Conservation (phyloP, 2,113 vertebrate genomes). For the Ciconia stormi region DNA sequence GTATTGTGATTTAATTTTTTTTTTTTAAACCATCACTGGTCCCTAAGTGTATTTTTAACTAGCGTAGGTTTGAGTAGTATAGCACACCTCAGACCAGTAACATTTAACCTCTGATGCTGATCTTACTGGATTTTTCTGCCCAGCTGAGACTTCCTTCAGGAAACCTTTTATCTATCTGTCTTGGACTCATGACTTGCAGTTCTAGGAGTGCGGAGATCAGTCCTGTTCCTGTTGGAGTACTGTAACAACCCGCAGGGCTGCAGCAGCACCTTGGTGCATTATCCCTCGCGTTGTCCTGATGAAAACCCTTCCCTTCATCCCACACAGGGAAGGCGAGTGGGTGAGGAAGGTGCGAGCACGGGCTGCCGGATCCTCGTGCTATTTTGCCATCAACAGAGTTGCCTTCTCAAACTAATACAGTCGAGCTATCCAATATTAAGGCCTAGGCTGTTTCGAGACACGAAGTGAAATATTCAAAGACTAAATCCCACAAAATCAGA, state of each 20-base stretch:
- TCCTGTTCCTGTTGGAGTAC: not conserved
- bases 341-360: not conserved
- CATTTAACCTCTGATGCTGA: not conserved
- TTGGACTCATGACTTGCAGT: not conserved
- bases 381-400: not conserved
- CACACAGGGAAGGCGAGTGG: accelerated
- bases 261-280: accelerated
- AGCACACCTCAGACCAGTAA: not conserved
- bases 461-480: not conserved
- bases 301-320: not conserved
- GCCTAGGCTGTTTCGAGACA: not conserved
- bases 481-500: not conserved
- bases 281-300: not conserved
- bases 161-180: not conserved
- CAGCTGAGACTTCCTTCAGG: not conserved
- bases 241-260: not conserved
- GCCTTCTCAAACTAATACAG: not conserved
- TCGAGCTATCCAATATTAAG: accelerated
- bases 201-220: not conserved
- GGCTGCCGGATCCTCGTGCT: not conserved
- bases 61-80: not conserved
- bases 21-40: not conserved
- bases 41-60: not conserved
- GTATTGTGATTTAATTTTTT: not conserved
- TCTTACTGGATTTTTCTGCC: not conserved